Base-by-base conservation (phyloP, 2,888 invertebrate genomes). In the Geotrupes spiniger region DNA sequence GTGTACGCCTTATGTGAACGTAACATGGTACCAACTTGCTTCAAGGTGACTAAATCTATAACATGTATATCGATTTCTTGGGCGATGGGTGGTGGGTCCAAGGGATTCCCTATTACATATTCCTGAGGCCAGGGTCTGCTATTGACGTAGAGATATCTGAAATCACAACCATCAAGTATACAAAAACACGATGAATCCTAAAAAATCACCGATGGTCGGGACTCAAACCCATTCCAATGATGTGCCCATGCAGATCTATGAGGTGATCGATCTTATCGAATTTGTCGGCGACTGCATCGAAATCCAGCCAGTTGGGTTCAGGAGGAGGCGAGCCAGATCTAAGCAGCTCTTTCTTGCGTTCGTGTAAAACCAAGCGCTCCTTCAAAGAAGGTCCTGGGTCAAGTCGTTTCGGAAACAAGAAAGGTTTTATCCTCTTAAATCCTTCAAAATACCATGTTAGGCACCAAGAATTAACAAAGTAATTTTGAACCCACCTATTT, bases 61-160 rank as follows among this genome's bases (percentile, higher is more conserved):
- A 91, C 89, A 63, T 90, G 90, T 57, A 92, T 87, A 64, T 91
- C 90, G 42, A 91, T 89, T 76, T 90, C 89, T 72, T 89, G 86
- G 8, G 90, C 89, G 58, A 90, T 89, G 0, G 89, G 89, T 0
- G 91, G 90, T 8, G 90, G 90, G 63, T 85, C 82, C 40, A 89
- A 70, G 0, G 89, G 87, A 73, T 89, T 84, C 9, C 81, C 79
- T 54, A 90, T 89, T 16, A 77, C 75, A 64, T 87, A 89, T 44
- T 83, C 83, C 60, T 82, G 76, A 0, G 89, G 90, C 91, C 91
- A 91, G 0, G 90, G 85, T 37, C 90, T 78, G 54, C 86, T 84
- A 68, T 91, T 91, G 1, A 91, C 89, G 69, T 90, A 91, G 8
- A 91, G 73, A 69, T 85, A 90, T 63, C 84, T 83, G 50, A 21